Conservation (phyloP, 2,797 vertebrate species). For the Spheniscus humboldti region DNA sequence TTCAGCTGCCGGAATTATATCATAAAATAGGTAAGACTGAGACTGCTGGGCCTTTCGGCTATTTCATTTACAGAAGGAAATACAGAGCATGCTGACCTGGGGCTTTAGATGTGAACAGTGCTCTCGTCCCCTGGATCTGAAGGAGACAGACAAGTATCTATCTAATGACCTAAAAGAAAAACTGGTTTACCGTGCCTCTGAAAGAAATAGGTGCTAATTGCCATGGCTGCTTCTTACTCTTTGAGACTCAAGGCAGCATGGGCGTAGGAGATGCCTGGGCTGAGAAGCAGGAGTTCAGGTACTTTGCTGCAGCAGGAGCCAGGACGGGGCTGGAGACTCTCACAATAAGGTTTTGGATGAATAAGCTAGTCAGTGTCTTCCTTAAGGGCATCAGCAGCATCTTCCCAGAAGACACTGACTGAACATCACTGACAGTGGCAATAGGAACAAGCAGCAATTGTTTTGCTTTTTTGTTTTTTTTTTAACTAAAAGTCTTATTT, state of each 20-base stretch:
- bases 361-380: not conserved
- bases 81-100: not conserved
- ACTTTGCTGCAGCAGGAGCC: not conserved
- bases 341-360: not conserved
- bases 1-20: slow-evolving; percentile 95
- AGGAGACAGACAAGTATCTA: not conserved
- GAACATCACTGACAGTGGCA: fast-evolving
- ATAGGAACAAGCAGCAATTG: not conserved
- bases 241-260: not conserved
- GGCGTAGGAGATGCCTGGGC: not conserved
- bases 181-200: not conserved
- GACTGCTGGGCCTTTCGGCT: not conserved
- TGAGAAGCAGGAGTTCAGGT: not conserved
- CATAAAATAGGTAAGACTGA: slow-evolving; percentile 92
- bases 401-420: not conserved
- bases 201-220: not conserved
- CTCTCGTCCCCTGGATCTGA: not conserved
- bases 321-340: not conserved
- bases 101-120: fast-evolving
- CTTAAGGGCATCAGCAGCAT: not conserved
- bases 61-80: not conserved
- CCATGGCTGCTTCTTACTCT: not conserved
- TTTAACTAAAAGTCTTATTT: fast-evolving
- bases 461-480: not conserved
- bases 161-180: not conserved